Conservation (phyloP, 2,888 invertebrate species). For the Trachelus troglodyta region DNA sequence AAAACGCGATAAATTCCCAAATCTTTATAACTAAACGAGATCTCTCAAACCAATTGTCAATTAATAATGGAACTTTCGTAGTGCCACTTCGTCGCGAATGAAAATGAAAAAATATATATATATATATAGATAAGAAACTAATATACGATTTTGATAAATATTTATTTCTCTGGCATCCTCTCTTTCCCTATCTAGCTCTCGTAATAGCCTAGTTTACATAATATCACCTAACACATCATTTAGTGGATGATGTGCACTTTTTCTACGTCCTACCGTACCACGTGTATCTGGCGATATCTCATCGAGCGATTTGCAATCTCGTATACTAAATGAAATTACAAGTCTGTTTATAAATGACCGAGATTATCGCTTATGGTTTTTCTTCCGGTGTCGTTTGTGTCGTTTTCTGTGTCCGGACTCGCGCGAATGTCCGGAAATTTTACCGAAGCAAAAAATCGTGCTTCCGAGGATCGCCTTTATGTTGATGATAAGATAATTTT, state of each 20-base stretch:
- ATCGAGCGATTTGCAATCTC: background rate
- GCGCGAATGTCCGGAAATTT: background rate
- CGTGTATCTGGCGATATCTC: background rate
- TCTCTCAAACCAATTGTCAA: background rate
- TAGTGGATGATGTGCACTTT: background rate
- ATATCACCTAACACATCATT: constrained; percentile 15
- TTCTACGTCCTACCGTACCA: background rate
- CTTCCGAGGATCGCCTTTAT: background rate
- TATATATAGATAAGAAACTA: background rate
- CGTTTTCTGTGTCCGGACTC: constrained; percentile 10
- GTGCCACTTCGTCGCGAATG: background rate
- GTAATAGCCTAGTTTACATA: constrained; percentile 13
- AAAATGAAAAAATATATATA: constrained; percentile 5
- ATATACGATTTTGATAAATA: constrained; percentile 19
- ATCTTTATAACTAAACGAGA: background rate
- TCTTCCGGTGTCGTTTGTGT: too few species aligned
- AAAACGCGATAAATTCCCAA: background rate
- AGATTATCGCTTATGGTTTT: background rate
- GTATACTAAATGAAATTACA: background rate
- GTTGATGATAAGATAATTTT: background rate
- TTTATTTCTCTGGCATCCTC: constrained; percentile 18
- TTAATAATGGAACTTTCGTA: background rate
- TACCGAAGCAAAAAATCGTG: background rate
- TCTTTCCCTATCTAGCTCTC: background rate
- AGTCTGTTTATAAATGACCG: background rate